phyloP scores from a whole-genome alignment of 2,797 vertebrate species.

The Anisognathus igniventris region DNA sequence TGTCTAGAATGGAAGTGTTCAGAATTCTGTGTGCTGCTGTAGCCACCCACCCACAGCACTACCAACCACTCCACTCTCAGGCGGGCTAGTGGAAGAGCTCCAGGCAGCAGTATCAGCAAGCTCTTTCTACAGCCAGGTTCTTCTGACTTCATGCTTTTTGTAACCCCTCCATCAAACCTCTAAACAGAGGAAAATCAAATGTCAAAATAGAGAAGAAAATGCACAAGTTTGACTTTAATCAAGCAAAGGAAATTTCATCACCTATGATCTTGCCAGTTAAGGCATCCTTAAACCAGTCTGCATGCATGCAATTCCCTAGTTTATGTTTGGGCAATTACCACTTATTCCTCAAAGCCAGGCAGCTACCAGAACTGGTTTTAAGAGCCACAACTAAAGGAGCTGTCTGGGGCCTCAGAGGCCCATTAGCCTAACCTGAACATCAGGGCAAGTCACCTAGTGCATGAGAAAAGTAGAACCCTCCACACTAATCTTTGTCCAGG shows the following conservation, averaged over 20 bases:
- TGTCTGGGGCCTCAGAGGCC: background rate
- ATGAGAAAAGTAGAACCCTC: background rate
- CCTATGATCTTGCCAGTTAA: background rate
- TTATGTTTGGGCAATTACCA: conserved; percentile 7
- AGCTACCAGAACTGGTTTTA: conserved; percentile 54
- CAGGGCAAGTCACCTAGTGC: background rate
- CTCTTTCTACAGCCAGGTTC: background rate
- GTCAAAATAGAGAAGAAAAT: background rate
- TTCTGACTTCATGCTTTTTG: background rate
- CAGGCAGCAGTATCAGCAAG: background rate
- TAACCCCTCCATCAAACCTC: background rate
- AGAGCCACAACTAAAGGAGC: conserved; percentile 26
- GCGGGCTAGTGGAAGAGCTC: background rate
- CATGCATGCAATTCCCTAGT: background rate
- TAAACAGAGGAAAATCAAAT: background rate
- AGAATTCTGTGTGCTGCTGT: background rate
- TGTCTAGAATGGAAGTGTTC: background rate
- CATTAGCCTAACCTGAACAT: conserved; percentile 34
- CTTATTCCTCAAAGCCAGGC: background rate
- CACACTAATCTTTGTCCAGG: background rate
- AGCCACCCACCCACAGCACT: background rate
- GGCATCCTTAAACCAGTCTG: background rate
- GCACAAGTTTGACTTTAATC: background rate
- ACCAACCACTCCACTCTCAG: background rate
- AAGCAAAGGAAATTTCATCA: background rate